These are phyloP conservation scores for Brachionus asplanchnoidis DNA, from an alignment of 1,140 invertebrate genomes.

Conservation along the genomic window DNA sequence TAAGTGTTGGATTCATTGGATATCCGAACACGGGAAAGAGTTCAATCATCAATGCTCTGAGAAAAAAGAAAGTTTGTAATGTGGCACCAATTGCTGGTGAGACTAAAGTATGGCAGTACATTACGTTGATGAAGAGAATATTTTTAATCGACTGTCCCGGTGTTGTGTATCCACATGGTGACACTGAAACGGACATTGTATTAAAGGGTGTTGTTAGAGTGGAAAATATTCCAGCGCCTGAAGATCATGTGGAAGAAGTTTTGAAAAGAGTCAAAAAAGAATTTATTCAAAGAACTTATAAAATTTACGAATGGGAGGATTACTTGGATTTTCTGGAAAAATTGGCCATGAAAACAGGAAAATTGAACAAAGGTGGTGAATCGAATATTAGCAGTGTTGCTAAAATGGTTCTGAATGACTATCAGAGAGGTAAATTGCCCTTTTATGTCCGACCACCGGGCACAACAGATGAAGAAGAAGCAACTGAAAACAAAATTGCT, in stretches of 20 bases:
- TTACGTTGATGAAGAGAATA: slow-evolving; percentile 92
- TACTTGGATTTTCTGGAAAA: slow-evolving; percentile 85
- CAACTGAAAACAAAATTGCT: not conserved
- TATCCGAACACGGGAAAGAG: slow-evolving; percentile 99
- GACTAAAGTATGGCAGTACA: slow-evolving; percentile 93
- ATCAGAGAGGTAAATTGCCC: slow-evolving; percentile 92
- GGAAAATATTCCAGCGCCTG: slow-evolving; percentile 85
- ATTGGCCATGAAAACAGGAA: slow-evolving; percentile 76
- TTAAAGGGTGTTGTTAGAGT: slow-evolving; percentile 76
- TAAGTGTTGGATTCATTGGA: slow-evolving; percentile 96
- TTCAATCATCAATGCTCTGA: slow-evolving; percentile 91
- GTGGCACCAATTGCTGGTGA: slow-evolving; percentile 97
- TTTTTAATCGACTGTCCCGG: slow-evolving; percentile 98
- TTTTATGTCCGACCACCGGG: slow-evolving; percentile 64
- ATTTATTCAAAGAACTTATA: slow-evolving; percentile 85
- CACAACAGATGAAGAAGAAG: slow-evolving; percentile 16
- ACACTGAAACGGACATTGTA: slow-evolving; percentile 85
- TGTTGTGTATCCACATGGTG: slow-evolving; percentile 74
- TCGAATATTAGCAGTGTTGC: slow-evolving; percentile 81
- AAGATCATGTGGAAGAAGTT: slow-evolving; percentile 83
- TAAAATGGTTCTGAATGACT: slow-evolving; percentile 95
- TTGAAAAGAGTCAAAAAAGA: slow-evolving; percentile 80
- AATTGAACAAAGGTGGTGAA: slow-evolving; percentile 89
- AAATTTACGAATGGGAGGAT: slow-evolving; percentile 72
- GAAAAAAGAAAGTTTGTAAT: slow-evolving; percentile 92